phyloP scores from a whole-genome alignment of 1,140 invertebrate species.

The Dreissena polymorpha region DNA sequence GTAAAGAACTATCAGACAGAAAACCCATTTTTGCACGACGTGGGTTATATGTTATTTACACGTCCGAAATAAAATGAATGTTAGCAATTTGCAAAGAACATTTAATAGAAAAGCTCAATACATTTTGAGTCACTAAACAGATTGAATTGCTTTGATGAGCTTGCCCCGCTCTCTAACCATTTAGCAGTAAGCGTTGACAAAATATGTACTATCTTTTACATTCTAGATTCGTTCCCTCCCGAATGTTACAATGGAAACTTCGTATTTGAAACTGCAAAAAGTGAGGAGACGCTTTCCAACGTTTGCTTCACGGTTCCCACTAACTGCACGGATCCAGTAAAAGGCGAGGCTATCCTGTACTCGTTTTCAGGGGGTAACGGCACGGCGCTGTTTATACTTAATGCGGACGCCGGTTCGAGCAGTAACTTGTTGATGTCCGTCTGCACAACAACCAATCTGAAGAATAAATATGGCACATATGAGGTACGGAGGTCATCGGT shows the following conservation, averaged over 20 bases:
- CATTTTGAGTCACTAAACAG: too few relatives aligned
- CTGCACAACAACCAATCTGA: constrained; percentile 11
- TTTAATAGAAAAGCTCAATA: too few relatives aligned
- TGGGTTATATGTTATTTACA: too few relatives aligned
- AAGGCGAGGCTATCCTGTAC: neutral
- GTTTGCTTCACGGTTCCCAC: neutral
- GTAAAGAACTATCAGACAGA: too few relatives aligned
- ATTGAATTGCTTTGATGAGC: too few relatives aligned
- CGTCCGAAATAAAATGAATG: too few relatives aligned
- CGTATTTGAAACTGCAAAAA: neutral
- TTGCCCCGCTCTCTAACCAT: too few relatives aligned
- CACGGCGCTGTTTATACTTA: constrained; percentile 1
- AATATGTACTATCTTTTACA: too few relatives aligned
- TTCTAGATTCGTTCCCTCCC: constrained; percentile 34
- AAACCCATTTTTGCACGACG: too few relatives aligned
- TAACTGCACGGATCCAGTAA: constrained; percentile 4
- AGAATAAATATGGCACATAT: constrained; percentile 14
- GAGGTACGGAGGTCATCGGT: constrained; percentile 21
- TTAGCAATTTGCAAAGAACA: too few relatives aligned
- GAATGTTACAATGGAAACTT: neutral
- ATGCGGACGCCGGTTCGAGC: neutral
- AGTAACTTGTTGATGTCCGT: neutral
- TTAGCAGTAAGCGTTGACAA: too few relatives aligned
- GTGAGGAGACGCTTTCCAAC: constrained; percentile 6
- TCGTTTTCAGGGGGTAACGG: constrained; percentile 10